Conservation (phyloP, 2,888 invertebrate species). For the Hypolimnas misippus region DNA sequence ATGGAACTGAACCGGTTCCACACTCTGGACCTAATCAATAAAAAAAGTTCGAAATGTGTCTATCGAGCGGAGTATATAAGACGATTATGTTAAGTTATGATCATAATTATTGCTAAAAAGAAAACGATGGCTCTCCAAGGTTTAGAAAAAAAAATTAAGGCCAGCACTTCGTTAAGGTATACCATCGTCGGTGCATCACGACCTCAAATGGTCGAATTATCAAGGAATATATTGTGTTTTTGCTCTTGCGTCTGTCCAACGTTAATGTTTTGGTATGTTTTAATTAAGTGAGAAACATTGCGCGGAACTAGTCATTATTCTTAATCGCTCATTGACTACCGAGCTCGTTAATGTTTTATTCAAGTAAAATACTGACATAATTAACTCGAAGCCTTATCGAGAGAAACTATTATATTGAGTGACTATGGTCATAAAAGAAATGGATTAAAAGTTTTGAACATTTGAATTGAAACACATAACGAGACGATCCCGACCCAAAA, state of each 20-base stretch:
- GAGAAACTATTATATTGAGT: slow-evolving; percentile 17
- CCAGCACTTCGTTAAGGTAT: slow-evolving; percentile 54
- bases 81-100: slow-evolving; percentile 57
- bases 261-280: slow-evolving; percentile 60
- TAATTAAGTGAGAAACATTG: slow-evolving; percentile 74
- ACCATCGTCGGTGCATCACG: slow-evolving; percentile 47
- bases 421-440: slow-evolving; percentile 7
- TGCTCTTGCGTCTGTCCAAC: slow-evolving; percentile 62
- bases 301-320: slow-evolving; percentile 57
- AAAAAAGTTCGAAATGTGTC: slow-evolving; percentile 46
- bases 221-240: slow-evolving; percentile 61
- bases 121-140: slow-evolving; percentile 43
- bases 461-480: neutral
- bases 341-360: slow-evolving; percentile 44
- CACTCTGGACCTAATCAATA: slow-evolving; percentile 41
- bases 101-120: slow-evolving; percentile 53
- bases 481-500: slow-evolving; percentile 47
- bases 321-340: slow-evolving; percentile 54
- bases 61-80: slow-evolving; percentile 50
- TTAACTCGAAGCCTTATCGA: slow-evolving; percentile 21
- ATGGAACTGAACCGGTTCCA: slow-evolving; percentile 41
- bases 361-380: slow-evolving; percentile 30
- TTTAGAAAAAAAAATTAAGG: slow-evolving; percentile 51
- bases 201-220: slow-evolving; percentile 60
- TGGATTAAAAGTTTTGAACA: neutral